Conservation (phyloP, 2,797 vertebrate genomes). For the Petrocephalus sullivani region DNA sequence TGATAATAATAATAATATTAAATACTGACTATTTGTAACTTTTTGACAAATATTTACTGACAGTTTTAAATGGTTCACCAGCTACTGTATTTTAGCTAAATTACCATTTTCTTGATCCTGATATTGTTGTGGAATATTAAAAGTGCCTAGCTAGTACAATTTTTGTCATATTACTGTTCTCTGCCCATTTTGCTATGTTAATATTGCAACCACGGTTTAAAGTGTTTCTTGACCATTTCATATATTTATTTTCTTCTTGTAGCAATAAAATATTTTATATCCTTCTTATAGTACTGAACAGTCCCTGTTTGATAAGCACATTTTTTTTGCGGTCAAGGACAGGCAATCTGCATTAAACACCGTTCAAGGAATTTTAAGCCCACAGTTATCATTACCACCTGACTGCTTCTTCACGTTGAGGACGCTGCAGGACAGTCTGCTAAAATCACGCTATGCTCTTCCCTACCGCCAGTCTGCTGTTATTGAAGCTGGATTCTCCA, state of each 20-base stretch:
- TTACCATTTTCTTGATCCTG: not conserved
- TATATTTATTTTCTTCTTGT: conserved; percentile 10
- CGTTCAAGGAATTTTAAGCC: not conserved
- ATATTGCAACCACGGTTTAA: not conserved
- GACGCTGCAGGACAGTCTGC: not conserved
- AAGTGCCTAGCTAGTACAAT: not conserved
- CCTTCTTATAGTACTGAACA: not conserved
- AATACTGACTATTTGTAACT: not conserved
- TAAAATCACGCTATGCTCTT: not conserved
- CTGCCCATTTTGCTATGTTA: not conserved
- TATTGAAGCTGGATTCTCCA: conserved; percentile 10
- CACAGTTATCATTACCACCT: not conserved
- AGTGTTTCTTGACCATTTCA: not conserved
- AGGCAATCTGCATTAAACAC: not conserved
- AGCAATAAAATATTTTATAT: not conserved
- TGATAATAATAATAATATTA: not conserved
- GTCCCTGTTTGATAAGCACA: not conserved
- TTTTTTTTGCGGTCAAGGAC: not conserved
- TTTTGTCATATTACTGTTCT: not conserved
- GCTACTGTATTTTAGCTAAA: not conserved
- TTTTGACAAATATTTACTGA: not conserved
- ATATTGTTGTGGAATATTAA: not conserved
- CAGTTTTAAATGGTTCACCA: not conserved
- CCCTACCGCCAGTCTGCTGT: not conserved
- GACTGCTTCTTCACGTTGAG: not conserved